These are phyloP conservation scores for Neopipo cinnamomea DNA, from an alignment of 2,113 vertebrate genomes.

Conservation along the genomic window DNA sequence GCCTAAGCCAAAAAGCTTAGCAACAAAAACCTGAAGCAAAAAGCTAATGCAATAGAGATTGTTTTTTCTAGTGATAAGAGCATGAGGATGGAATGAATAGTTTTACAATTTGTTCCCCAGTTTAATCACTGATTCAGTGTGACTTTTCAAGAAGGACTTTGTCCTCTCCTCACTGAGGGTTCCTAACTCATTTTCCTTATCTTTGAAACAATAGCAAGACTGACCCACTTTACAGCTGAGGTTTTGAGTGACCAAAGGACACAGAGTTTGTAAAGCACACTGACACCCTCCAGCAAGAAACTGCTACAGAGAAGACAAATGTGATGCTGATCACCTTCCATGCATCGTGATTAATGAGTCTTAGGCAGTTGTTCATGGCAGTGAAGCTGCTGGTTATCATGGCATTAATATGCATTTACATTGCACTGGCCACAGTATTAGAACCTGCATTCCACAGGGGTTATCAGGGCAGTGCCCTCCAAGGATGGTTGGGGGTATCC, in stretches of 20 bases:
- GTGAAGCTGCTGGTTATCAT: not conserved
- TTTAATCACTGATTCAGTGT: not conserved
- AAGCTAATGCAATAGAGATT: not conserved
- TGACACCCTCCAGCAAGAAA: not conserved
- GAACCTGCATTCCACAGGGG: not conserved
- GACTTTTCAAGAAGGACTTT: not conserved
- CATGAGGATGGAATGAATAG: not conserved
- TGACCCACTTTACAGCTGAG: not conserved
- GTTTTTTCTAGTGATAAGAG: not conserved
- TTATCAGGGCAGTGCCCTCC: not conserved
- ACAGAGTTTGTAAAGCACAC: not conserved
- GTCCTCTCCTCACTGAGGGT: not conserved
- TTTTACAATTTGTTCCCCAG: not conserved
- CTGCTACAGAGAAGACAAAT: not conserved
- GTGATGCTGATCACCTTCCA: not conserved
- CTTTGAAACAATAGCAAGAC: not conserved
- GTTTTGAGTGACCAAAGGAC: not conserved
- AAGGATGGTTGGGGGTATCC: conserved; percentile 16
- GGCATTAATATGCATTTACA: not conserved
- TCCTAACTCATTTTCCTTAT: not conserved
- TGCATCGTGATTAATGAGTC: not conserved
- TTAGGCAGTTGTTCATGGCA: not conserved
- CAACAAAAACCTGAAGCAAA: conserved; percentile 12
- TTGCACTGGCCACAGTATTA: not conserved
- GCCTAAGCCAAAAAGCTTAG: conserved; percentile 12